Percentiles rank a stretch among this genome's conserved stretches.
Evolutionary conservation across 2,888 invertebrate genomes (phyloP).

Genomic region (Acrocera orbiculus): DNA sequence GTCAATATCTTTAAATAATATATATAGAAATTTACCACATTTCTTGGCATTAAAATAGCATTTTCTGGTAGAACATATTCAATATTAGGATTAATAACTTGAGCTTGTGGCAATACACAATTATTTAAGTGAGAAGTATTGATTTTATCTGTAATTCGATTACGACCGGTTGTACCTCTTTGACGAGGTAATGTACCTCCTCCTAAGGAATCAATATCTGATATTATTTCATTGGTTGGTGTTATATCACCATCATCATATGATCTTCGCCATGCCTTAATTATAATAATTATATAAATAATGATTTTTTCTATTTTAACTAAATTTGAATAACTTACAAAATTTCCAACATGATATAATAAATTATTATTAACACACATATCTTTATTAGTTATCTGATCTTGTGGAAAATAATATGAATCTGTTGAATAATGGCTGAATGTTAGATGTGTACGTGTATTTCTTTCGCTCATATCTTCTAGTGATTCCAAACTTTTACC

Average conservation of each 20-base stretch:
- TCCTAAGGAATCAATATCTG: conserved; percentile 38
- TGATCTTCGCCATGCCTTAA: conserved; percentile 47
- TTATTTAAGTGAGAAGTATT: too few species aligned
- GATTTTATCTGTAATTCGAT: too few species aligned
- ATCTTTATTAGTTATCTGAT: conserved; percentile 12
- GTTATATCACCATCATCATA: conserved; percentile 85
- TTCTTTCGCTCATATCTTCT: conserved; percentile 56
- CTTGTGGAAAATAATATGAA: conserved; percentile 27
- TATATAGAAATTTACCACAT: conserved; percentile 4
- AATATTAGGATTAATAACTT: too few species aligned
- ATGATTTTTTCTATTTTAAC: background rate
- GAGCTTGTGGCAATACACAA: too few species aligned
- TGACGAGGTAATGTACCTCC: conserved; percentile 78
- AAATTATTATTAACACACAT: conserved; percentile 15
- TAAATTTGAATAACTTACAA: conserved; percentile 15
- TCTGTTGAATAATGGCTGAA: conserved; percentile 32
- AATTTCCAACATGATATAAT: conserved; percentile 21
- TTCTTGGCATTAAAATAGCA: conserved; percentile 8
- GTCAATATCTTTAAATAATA: background rate
- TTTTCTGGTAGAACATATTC: too few species aligned
- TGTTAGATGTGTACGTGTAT: conserved; percentile 32
- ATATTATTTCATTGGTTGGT: conserved; percentile 57
- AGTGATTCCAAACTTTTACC: conserved; percentile 74
- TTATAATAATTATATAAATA: background rate
- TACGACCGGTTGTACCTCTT: conserved; percentile 25